Evolutionary conservation across 2,888 invertebrate genomes (phyloP), one percentile per base, ranked within the genome.

Genomic region (Xylocampa areola): DNA sequence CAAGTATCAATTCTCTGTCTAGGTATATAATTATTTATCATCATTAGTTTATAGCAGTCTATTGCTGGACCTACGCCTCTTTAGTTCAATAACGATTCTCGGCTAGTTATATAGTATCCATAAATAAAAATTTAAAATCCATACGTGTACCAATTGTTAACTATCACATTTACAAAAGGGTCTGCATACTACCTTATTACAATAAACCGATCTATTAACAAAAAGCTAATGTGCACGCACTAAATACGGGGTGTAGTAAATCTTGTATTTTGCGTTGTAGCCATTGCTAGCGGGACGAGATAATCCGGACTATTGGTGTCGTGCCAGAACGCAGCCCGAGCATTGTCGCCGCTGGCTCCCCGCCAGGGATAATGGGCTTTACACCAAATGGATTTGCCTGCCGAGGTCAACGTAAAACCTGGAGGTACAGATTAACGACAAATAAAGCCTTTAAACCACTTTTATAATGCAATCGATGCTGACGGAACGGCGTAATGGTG

Each of bases 311-410:
- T 79, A 85, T 84, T 88, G 88, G 86, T 84, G 76, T 79, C 73
- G 82, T 86, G 91, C 90, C 90, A 91, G 85, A 78, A 82, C 77
- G 79, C 79, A 81, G 82, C 81, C 83, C 81, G 76, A 76, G 78
- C 68, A 75, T 77, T 80, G 80, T 77, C 68, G 80, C 76, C 64
- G 73, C 86, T 91, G 91, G 91, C 89, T 59, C 69, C 68, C 68
- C 55, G 89, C 91, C 91, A 90, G 86, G 70, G 79, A 82, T 84
- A 86, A 86, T 85, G 78, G 83, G 79, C 79, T 77, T 74, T 74
- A 74, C 75, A 73, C 68, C 71, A 76, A 80, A 80, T 80, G 81
- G 81, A 83, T 86, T 85, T 84, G 77, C 78, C 78, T 81, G 68
- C 73, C 72, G 65, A 68, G 68, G 73, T 77, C 67, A 73, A 64